Evolutionary conservation across 2,797 vertebrate species (phyloP).

Genomic region (Sparidentex hasta): DNA sequence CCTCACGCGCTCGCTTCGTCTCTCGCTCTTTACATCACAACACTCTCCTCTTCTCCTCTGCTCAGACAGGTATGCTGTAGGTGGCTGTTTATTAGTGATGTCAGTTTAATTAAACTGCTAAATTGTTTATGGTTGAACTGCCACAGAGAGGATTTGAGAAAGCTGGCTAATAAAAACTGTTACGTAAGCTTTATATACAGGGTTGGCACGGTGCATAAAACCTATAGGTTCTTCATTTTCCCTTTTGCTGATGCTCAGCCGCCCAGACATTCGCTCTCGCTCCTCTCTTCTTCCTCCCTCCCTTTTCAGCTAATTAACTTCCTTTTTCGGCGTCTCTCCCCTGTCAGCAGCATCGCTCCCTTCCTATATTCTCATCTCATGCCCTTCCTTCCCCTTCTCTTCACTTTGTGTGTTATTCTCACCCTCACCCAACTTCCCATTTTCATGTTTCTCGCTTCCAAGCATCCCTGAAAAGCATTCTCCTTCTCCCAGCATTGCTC

Average conservation of each 20-base stretch:
- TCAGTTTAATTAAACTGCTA: conserved; percentile 44
- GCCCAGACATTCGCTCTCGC: conserved; percentile 54
- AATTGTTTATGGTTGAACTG: conserved; percentile 10
- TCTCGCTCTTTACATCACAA: conserved; percentile 17
- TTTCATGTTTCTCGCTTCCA: conserved; percentile 49
- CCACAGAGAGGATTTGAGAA: conserved; percentile 10
- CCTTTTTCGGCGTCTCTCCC: conserved; percentile 76
- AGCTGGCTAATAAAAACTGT: conserved; percentile 22
- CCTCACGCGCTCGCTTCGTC: conserved; percentile 23
- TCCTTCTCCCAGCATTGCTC: conserved; percentile 29
- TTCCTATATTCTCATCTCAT: conserved; percentile 70
- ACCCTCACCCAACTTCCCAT: conserved; percentile 50
- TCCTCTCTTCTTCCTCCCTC: conserved; percentile 59
- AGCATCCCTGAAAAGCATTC: conserved; percentile 24
- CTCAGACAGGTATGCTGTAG: conserved; percentile 29
- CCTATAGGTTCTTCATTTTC: conserved; percentile 58
- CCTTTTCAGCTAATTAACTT: conserved; percentile 81
- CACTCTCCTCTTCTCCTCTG: conserved; percentile 13
- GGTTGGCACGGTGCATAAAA: conserved; percentile 5
- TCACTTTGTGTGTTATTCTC: conserved; percentile 45
- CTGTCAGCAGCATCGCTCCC: conserved; percentile 73
- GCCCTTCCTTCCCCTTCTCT: conserved; percentile 69
- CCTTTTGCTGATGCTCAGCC: conserved; percentile 64
- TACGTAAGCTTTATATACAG: conserved; percentile 29
- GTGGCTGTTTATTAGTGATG: conserved; percentile 32